Evolutionary conservation across 2,113 vertebrate species (phyloP).

Genomic region (Engystomops pustulosus): DNA sequence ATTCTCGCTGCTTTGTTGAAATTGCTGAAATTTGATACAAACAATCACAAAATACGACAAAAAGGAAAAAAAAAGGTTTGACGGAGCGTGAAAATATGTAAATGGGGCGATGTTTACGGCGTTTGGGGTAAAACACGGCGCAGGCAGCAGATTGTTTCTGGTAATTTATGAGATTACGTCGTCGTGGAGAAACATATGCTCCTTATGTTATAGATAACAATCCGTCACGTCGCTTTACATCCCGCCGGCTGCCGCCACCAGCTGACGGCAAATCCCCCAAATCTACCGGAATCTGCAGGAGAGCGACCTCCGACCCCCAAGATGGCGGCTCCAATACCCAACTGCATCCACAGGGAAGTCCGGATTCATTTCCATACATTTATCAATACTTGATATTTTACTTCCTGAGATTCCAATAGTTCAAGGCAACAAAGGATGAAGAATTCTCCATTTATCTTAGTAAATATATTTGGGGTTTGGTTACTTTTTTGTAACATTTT

Average conservation of each 20-base stretch:
- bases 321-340: no score
- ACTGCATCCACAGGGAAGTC: no score
- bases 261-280: neutral
- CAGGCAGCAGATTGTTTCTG: constrained; percentile 49
- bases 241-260: neutral
- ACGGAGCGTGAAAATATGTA: constrained; percentile 47
- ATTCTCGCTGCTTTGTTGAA: no score
- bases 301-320: no score
- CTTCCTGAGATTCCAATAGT: no score
- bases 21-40: neutral
- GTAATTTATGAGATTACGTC: constrained; percentile 40
- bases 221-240: constrained; percentile 5
- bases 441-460: no score
- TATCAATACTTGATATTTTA: no score
- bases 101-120: constrained; percentile 13
- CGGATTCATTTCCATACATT: no score
- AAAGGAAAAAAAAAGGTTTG: constrained; percentile 26
- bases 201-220: constrained; percentile 4
- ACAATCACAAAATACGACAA: neutral
- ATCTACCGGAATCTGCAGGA: no score
- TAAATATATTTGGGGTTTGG: no score
- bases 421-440: no score
- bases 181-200: constrained; percentile 38
- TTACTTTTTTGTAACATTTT: no score
- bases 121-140: constrained; percentile 17